Conservation (phyloP, 1,140 invertebrate species). For the Daktulosphaira vitifoliae region DNA sequence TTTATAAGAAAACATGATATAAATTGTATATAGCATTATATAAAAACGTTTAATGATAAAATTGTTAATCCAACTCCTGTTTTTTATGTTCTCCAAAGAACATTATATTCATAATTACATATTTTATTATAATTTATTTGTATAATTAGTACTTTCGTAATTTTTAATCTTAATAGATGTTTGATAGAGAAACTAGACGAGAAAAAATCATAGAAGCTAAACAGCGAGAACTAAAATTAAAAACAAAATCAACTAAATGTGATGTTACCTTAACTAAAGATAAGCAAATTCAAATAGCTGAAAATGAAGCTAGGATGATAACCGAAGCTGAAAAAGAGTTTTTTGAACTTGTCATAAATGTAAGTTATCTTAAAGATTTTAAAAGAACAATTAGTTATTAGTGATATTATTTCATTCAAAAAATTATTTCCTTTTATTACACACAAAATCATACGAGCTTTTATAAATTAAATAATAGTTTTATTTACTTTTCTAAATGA, state of each 20-base stretch:
- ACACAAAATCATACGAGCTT: no score
- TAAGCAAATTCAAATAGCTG: neutral
- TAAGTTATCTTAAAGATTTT: no score
- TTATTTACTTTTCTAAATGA: no score
- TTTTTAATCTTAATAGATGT: conserved; percentile 47
- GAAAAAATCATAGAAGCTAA: conserved; percentile 88
- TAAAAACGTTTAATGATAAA: no score
- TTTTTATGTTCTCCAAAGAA: no score
- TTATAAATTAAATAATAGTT: no score
- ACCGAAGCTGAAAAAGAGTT: conserved; percentile 38
- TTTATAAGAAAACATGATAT: no score
- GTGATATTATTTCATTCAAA: no score
- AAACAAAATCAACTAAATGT: conserved; percentile 39
- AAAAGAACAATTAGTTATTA: no score
- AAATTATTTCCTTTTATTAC: no score
- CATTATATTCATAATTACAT: neutral
- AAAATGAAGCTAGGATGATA: conserved; percentile 31
- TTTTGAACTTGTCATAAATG: conserved; percentile 3
- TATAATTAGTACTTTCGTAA: neutral
- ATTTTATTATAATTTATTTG: neutral
- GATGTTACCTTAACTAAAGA: conserved; percentile 29
- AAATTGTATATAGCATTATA: no score
- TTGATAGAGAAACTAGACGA: conserved; percentile 80
- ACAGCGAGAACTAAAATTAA: conserved; percentile 64
- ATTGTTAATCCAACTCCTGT: no score